Conservation (phyloP, 2,113 vertebrate genomes). For the Lampris incognitus region DNA sequence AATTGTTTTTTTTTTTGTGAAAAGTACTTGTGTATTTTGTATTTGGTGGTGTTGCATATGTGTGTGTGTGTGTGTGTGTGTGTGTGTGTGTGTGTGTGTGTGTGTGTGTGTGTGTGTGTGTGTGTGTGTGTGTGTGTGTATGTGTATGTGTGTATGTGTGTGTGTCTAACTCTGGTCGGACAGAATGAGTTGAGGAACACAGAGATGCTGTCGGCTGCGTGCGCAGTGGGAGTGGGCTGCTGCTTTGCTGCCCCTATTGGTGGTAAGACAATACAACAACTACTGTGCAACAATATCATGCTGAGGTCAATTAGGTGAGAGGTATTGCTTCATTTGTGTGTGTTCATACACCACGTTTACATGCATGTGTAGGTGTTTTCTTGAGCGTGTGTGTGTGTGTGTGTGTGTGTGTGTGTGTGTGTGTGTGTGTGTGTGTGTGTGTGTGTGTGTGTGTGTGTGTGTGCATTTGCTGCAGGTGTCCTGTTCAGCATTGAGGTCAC, state of each 20-base stretch:
- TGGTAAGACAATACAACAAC: conserved; percentile 87
- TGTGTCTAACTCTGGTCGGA: conserved; percentile 68
- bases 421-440: conserved; percentile 2
- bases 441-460: conserved; percentile 26
- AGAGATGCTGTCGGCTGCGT: conserved; percentile 97
- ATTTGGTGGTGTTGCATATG: conserved; percentile 21
- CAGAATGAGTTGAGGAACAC: conserved; percentile 98
- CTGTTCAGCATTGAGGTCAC: conserved; percentile 99
- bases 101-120: conserved; percentile 35
- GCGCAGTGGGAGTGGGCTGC: conserved; percentile 96
- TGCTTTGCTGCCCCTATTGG: conserved; percentile 97
- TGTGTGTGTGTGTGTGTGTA: conserved; percentile 30
- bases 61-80: not conserved
- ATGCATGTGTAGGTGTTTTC: not conserved
- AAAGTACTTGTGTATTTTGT: conserved; percentile 17
- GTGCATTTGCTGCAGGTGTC: conserved; percentile 83
- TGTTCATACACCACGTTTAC: not conserved
- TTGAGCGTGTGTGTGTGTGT: not conserved
- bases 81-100: not conserved
- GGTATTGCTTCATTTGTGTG: not conserved
- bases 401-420: not conserved
- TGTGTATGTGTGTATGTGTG: conserved; percentile 40
- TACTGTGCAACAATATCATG: conserved; percentile 53
- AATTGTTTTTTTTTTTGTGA: conserved; percentile 29
- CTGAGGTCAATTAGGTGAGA: conserved; percentile 34